phyloP scores from a whole-genome alignment of 1,140 invertebrate species.

The Batillaria attramentaria region DNA sequence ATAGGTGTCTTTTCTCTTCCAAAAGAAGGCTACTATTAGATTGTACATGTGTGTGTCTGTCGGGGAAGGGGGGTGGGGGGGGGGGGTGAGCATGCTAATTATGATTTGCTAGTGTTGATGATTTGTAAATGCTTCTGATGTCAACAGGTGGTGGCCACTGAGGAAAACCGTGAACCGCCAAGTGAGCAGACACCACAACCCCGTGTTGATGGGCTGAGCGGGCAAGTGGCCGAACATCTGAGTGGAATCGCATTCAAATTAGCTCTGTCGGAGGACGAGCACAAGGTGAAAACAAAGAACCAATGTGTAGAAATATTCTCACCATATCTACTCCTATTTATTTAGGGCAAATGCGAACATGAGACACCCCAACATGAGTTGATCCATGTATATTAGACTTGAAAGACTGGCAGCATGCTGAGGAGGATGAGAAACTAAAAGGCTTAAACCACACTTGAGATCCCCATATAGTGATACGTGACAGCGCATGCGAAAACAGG shows the following conservation, averaged over 20 bases:
- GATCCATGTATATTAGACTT: too few relatives aligned
- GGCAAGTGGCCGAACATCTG: slow-evolving; percentile 62
- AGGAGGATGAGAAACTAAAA: too few relatives aligned
- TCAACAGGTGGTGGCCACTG: slow-evolving; percentile 66
- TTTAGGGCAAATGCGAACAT: background rate
- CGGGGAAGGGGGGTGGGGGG: background rate
- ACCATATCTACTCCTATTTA: background rate
- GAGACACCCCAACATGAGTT: too few relatives aligned
- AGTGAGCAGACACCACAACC: slow-evolving; percentile 59
- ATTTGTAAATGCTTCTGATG: too few relatives aligned
- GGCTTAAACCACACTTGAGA: too few relatives aligned
- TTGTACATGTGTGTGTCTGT: background rate
- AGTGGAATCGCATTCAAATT: slow-evolving; percentile 66
- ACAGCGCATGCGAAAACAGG: too few relatives aligned
- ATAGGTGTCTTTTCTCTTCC: background rate
- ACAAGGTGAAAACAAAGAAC: slow-evolving; percentile 52
- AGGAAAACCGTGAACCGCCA: slow-evolving; percentile 60
- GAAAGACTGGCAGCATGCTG: too few relatives aligned
- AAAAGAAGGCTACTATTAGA: background rate
- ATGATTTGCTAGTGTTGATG: too few relatives aligned
- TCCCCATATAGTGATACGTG: too few relatives aligned
- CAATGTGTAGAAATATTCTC: background rate
- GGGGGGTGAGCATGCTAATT: background rate
- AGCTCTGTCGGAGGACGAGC: slow-evolving; percentile 65
- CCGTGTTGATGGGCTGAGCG: slow-evolving; percentile 62